These are phyloP conservation scores for Lerema accius DNA, from an alignment of 1,140 invertebrate genomes.

Conservation along the genomic window DNA sequence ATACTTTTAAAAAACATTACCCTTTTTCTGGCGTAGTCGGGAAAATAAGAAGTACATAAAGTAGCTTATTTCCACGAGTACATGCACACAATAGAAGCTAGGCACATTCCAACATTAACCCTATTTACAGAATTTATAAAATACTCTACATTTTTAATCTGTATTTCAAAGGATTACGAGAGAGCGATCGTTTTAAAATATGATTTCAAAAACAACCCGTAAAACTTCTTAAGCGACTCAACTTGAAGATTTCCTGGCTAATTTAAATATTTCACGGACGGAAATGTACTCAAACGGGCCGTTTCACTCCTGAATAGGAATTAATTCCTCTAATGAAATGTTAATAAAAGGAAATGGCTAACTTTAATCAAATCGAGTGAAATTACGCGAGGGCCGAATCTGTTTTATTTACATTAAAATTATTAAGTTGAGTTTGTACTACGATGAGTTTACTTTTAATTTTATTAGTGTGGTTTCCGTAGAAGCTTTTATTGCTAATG, in stretches of 20 bases:
- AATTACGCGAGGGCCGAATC: conserved; percentile 5
- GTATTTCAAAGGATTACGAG: conserved; percentile 28
- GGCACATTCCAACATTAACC: neutral
- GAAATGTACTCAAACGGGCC: conserved; percentile 8
- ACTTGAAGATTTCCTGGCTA: conserved; percentile 8
- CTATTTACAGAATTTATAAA: neutral
- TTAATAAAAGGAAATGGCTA: conserved; percentile 47
- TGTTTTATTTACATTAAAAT: conserved; percentile 27
- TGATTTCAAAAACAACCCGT: conserved; percentile 10
- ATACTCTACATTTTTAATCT: conserved; percentile 12
- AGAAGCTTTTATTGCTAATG: too few species aligned
- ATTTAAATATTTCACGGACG: conserved; percentile 24
- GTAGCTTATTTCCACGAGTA: neutral
- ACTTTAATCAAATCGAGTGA: conserved; percentile 40
- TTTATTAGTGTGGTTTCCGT: too few species aligned
- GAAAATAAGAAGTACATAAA: too few species aligned
- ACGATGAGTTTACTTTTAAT: conserved; percentile 9
- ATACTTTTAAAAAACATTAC: too few species aligned
- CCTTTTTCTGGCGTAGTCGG: too few species aligned
- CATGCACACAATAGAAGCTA: neutral
- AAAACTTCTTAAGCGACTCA: conserved; percentile 20
- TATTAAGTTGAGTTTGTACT: conserved; percentile 6
- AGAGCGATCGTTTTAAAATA: conserved; percentile 24
- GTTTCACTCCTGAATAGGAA: conserved; percentile 24
- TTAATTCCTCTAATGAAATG: conserved; percentile 45